phyloP scores from a whole-genome alignment of 2,113 vertebrate genomes.

The Synchiropus splendidus region DNA sequence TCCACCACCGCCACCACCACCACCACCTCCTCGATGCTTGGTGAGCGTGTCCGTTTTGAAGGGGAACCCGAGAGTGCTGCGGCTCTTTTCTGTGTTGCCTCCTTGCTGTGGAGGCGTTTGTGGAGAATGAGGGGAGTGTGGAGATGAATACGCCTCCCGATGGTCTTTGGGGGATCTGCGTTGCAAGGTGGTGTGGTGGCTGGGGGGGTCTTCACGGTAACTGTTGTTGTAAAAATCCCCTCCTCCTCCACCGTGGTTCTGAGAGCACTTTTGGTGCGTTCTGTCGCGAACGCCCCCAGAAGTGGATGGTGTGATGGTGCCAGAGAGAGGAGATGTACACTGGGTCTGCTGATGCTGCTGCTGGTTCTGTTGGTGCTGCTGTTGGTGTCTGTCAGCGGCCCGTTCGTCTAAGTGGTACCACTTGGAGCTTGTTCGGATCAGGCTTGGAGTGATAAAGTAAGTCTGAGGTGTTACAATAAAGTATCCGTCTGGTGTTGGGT shows the following conservation, averaged over 20 bases:
- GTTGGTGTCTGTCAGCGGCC: constrained; percentile 83
- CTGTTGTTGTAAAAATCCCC: constrained; percentile 82
- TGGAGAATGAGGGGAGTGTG: constrained; percentile 68
- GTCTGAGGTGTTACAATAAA: constrained; percentile 98
- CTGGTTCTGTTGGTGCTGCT: constrained; percentile 40
- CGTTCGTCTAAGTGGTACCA: constrained; percentile 98
- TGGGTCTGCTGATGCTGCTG: constrained; percentile 74
- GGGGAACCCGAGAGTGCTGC: constrained; percentile 84
- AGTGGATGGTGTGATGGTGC: constrained; percentile 84
- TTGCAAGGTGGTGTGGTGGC: constrained; percentile 87
- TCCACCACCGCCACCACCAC: constrained; percentile 25
- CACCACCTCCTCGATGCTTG: constrained; percentile 76
- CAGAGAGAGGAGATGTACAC: constrained; percentile 90
- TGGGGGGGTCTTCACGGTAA: constrained; percentile 83
- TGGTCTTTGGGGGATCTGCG: constrained; percentile 87
- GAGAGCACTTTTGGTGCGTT: constrained; percentile 71
- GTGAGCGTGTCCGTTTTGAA: constrained; percentile 89
- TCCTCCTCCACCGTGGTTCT: constrained; percentile 71
- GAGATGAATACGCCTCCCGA: constrained; percentile 73
- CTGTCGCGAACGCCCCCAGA: constrained; percentile 87
- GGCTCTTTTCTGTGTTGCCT: constrained; percentile 81
- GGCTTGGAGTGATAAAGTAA: constrained; percentile 95
- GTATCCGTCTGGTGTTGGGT: constrained; percentile 92
- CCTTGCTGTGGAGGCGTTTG: constrained; percentile 72
- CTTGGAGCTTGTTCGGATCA: constrained; percentile 96